These are phyloP conservation scores for Caenorhabditis virilis DNA, from an alignment of 2,888 invertebrate genomes.

Conservation along the genomic window DNA sequence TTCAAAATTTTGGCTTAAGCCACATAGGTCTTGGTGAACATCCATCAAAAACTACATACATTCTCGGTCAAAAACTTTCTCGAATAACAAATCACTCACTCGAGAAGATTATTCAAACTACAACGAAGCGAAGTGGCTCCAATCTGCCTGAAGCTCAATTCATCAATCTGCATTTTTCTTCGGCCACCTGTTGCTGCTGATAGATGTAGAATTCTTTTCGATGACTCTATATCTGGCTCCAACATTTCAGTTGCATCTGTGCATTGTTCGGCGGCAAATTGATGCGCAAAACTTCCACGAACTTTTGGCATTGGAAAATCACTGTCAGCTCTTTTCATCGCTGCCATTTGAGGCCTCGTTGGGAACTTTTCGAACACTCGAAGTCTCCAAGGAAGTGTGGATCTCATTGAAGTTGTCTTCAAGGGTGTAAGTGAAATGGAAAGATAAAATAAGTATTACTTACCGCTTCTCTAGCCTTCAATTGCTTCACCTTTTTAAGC, in stretches of 20 bases:
- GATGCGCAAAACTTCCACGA: slow-evolving; percentile 96
- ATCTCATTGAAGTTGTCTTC: slow-evolving; percentile 86
- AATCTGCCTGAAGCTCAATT: slow-evolving; percentile 46
- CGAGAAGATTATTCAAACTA: slow-evolving; percentile 45
- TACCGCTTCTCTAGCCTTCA: slow-evolving; percentile 82
- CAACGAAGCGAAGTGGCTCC: slow-evolving; percentile 47
- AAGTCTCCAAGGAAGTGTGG: slow-evolving; percentile 90
- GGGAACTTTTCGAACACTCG: slow-evolving; percentile 94
- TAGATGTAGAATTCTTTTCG: not conserved
- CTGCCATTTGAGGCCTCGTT: slow-evolving; percentile 92
- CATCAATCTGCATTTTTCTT: slow-evolving; percentile 13
- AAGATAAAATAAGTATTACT: not conserved
- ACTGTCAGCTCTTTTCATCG: slow-evolving; percentile 77
- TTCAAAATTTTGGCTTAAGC: no score
- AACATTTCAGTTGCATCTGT: slow-evolving; percentile 30
- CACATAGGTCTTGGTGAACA: no score
- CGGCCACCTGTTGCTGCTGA: not conserved
- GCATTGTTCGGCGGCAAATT: slow-evolving; percentile 82
- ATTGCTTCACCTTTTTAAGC: slow-evolving; percentile 95
- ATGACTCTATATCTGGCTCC: slow-evolving; percentile 5
- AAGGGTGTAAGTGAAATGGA: not conserved
- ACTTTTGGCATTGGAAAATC: slow-evolving; percentile 76
- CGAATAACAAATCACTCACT: slow-evolving; percentile 44
- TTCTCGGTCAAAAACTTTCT: no score
- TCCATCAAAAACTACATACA: no score